These are phyloP conservation scores for Drosophila ustulata DNA, from an alignment of 2,888 invertebrate species.

Conservation along the genomic window DNA sequence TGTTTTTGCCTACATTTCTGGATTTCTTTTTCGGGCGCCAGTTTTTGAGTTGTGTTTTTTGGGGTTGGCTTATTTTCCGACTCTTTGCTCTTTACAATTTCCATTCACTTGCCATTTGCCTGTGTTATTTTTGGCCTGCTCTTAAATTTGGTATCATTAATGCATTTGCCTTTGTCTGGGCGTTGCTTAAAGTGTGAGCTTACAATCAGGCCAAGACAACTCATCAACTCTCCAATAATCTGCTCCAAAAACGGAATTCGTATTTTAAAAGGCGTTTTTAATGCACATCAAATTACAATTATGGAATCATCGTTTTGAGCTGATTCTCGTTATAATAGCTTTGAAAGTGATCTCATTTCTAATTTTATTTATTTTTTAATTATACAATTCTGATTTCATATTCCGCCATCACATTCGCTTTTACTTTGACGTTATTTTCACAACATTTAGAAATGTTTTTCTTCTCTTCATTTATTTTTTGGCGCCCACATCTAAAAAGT, in stretches of 20 bases:
- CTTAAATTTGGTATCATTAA: constrained; percentile 61
- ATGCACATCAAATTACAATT: background rate
- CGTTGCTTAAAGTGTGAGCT: constrained; percentile 30
- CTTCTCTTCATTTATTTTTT: constrained; percentile 5
- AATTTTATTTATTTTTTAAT: constrained; percentile 35
- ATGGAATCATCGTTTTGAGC: background rate
- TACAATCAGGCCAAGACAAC: constrained; percentile 7
- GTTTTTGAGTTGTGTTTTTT: constrained; percentile 68
- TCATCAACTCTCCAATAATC: background rate
- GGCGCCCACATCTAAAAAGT: constrained; percentile 31
- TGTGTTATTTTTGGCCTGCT: constrained; percentile 71
- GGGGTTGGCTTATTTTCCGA: constrained; percentile 74
- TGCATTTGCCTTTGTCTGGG: constrained; percentile 24
- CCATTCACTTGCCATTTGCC: constrained; percentile 50
- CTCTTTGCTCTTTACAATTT: constrained; percentile 69
- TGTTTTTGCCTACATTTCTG: constrained; percentile 28
- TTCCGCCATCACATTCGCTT: background rate
- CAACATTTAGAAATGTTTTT: constrained; percentile 43
- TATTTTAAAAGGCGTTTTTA: background rate
- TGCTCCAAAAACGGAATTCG: background rate
- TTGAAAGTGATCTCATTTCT: constrained; percentile 10
- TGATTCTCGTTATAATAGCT: background rate
- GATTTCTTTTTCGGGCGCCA: constrained; percentile 53
- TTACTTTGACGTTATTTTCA: constrained; percentile 23
- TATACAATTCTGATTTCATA: constrained; percentile 39